A percentile compares a stretch with the other conserved stretches of the same genome.
Evolutionary conservation across 2,797 vertebrate species (phyloP).

Genomic region (Sternotherus odoratus): DNA sequence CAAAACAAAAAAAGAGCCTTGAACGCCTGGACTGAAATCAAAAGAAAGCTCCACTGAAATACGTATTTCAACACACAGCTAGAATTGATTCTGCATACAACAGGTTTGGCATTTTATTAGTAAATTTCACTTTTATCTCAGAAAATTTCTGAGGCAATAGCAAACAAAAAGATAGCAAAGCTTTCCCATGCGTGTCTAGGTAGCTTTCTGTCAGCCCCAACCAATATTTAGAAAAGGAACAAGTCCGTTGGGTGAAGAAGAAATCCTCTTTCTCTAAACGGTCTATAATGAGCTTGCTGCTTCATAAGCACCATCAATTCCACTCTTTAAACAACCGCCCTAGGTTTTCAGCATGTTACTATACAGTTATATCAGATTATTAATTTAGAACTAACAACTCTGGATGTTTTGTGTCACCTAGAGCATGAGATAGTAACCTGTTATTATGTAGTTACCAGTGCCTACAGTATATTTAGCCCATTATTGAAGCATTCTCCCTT

Average conservation of each 20-base stretch:
- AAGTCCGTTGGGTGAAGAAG: slow-evolving; percentile 17
- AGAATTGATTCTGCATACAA: background rate
- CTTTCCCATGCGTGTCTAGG: slow-evolving; percentile 2
- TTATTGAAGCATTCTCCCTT: background rate
- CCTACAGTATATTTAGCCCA: background rate
- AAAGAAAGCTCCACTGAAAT: slow-evolving; percentile 25
- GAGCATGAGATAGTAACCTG: background rate
- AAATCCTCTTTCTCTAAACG: background rate
- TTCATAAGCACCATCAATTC: background rate
- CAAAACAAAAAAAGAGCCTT: slow-evolving; percentile 40
- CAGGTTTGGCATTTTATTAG: background rate
- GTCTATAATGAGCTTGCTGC: background rate
- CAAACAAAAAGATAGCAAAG: slow-evolving; percentile 16
- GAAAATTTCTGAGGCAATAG: background rate
- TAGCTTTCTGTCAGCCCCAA: slow-evolving; percentile 3
- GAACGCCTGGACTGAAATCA: slow-evolving; percentile 51
- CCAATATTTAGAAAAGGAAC: background rate
- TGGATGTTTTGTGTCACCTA: background rate
- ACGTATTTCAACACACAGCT: background rate
- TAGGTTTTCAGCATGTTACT: background rate
- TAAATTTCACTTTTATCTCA: slow-evolving; percentile 10
- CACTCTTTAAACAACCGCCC: background rate
- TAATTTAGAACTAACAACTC: background rate
- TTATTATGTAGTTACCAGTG: background rate
- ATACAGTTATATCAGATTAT: background rate